These are phyloP conservation scores for Rhimphoctona megacephalus DNA, from an alignment of 2,888 invertebrate species.

Conservation along the genomic window DNA sequence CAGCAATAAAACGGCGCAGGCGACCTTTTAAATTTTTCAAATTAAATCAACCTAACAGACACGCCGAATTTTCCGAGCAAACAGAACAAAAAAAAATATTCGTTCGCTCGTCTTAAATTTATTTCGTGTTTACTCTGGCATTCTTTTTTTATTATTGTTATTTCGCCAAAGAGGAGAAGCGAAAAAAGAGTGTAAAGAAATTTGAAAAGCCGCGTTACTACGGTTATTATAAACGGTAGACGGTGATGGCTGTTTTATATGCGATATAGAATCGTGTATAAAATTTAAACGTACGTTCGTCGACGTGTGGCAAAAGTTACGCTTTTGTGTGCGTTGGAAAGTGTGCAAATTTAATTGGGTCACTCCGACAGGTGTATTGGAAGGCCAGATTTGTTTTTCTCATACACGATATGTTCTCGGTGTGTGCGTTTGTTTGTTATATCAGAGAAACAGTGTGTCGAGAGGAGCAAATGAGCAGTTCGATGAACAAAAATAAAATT, in stretches of 20 bases:
- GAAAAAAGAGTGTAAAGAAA: not conserved
- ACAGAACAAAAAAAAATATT: not conserved
- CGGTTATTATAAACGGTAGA: constrained; percentile 3
- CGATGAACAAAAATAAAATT: constrained; percentile 61
- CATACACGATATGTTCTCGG: not conserved
- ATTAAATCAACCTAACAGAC: not conserved
- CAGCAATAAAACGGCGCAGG: not conserved
- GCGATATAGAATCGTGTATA: not conserved
- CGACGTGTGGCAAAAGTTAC: constrained; percentile 33
- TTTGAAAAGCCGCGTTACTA: constrained; percentile 7
- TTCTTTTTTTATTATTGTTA: not conserved
- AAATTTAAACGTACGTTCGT: constrained; percentile 10
- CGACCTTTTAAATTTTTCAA: not conserved
- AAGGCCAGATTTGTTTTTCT: constrained; percentile 66
- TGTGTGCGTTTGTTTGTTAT: constrained; percentile 9
- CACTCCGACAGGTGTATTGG: constrained; percentile 67
- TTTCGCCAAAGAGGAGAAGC: not conserved
- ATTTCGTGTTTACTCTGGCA: not conserved
- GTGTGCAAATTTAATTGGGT: constrained; percentile 67
- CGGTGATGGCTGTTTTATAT: not conserved
- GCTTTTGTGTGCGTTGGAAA: constrained; percentile 34
- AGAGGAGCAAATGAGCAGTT: constrained; percentile 20
- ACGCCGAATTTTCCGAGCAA: not conserved
- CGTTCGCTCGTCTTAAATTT: not conserved
- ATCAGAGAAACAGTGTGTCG: not conserved